Percentiles rank a stretch among this genome's conserved stretches.
Evolutionary conservation across 2,888 invertebrate genomes (phyloP).

Genomic region (Endotricha flammealis): DNA sequence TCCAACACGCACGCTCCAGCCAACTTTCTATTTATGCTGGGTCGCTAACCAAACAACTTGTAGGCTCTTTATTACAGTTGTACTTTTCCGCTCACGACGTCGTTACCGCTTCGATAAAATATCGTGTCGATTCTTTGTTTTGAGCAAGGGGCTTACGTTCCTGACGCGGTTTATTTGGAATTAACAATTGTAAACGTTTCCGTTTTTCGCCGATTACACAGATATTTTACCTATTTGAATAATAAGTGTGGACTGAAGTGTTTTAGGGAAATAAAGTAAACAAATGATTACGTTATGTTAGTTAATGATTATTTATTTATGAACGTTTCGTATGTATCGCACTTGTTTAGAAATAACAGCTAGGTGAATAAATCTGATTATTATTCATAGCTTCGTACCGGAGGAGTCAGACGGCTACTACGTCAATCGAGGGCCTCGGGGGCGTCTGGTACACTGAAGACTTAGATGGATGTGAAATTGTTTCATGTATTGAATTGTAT

Average conservation of each 20-base stretch:
- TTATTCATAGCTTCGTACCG: constrained; percentile 8
- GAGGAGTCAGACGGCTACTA: constrained; percentile 5
- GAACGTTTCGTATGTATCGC: too few relatives aligned
- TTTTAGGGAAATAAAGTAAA: too few relatives aligned
- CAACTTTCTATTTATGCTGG: constrained; percentile 67
- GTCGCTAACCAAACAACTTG: constrained; percentile 72
- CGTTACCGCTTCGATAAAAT: constrained; percentile 65
- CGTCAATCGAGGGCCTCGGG: too few relatives aligned
- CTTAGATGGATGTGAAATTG: too few relatives aligned
- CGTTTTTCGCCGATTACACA: constrained; percentile 21
- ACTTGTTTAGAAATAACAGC: too few relatives aligned
- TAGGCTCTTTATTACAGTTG: constrained; percentile 76
- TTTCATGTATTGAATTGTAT: too few relatives aligned
- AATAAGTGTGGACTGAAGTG: too few relatives aligned
- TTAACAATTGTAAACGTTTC: constrained; percentile 25
- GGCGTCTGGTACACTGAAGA: too few relatives aligned
- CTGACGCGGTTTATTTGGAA: constrained; percentile 24
- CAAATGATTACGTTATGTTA: too few relatives aligned
- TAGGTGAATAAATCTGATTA: constrained; percentile 8
- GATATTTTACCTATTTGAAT: too few relatives aligned
- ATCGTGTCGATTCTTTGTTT: constrained; percentile 55
- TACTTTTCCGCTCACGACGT: constrained; percentile 68
- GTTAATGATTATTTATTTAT: too few relatives aligned
- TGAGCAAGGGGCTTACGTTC: constrained; percentile 31
- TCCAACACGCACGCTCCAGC: constrained; percentile 59